Evolutionary conservation across 2,888 invertebrate genomes (phyloP), one percentile per base, ranked within the genome.

Genomic region (Acholoe squamosa): DNA sequence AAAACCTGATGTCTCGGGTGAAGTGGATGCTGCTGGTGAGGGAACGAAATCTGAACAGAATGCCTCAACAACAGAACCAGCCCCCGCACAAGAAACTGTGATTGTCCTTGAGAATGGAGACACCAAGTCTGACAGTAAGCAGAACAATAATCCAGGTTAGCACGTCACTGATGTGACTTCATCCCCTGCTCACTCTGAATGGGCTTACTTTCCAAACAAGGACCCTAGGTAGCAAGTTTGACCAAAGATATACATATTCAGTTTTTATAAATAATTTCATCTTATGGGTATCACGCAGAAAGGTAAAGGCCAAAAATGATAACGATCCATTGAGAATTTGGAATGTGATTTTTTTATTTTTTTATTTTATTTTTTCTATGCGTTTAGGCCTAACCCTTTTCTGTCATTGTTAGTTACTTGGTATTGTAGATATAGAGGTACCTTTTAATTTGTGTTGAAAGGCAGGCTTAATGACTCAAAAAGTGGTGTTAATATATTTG

Each of bases 141-240:
- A 56, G 31, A 89, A 89, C 43, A 89, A 89, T 89, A 89, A 89
- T 25, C 89, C 89, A 67, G 89, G 89, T 89, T 28, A 80, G 80
- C 80, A 80, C 80, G 7, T 33, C 80, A 80, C 80, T 14, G n/a
- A 31, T 31, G 76, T 76, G 76, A 5, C 28, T 76, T 76, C 31
- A 28, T 76, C 31, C n/a, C 54, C 61, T 61, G 22, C 3, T 61
- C 61, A 7, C 19, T 19, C 61, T n/a, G 22, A 7, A n/a, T 61
- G n/a, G 61, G 1, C 7, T 61, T n/a, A 61, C 19, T 3, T n/a
- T 3, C 61, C 61, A 43, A 43, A 43, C 43, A 43, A 43, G 43
- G 43, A 43, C 43, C 3, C 3, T 43, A 43, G 43, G 3, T 43
- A 61, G 19, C 19, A 19, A 12, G 19, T 61, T 61, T n/a, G 19